Evolutionary conservation across 2,113 vertebrate species (phyloP).

Genomic region (Lycaon pictus): DNA sequence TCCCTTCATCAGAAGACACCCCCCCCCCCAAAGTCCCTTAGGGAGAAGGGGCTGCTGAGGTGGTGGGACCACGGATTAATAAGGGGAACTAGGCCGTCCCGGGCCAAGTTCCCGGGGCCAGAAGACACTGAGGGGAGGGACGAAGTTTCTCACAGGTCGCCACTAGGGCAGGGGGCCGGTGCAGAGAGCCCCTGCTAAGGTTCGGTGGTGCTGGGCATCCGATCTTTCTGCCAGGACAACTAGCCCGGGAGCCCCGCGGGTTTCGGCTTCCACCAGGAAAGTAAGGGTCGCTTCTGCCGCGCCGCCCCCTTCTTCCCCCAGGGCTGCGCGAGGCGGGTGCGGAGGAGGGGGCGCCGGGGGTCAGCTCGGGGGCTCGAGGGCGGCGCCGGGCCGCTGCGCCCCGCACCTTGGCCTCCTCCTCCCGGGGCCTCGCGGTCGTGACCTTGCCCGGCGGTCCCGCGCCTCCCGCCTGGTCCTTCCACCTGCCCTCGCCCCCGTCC

Average conservation of each 20-base stretch:
- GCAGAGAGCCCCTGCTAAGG: not conserved
- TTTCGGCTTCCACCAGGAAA: not conserved
- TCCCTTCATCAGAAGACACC: not conserved
- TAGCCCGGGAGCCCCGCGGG: not conserved
- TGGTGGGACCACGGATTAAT: not conserved
- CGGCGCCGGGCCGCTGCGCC: not conserved
- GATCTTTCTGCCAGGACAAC: not conserved
- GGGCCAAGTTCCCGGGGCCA: not conserved
- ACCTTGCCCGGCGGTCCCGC: conserved; percentile 41
- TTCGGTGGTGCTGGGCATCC: conserved; percentile 24
- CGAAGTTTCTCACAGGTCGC: not conserved
- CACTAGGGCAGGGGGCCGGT: not conserved
- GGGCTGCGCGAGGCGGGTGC: not conserved
- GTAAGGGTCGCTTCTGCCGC: not conserved
- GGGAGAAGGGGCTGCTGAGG: not conserved
- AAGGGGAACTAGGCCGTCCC: not conserved
- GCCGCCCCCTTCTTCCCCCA: not conserved
- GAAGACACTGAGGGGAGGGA: not conserved
- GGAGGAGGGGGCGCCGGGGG: not conserved
- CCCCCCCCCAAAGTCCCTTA: not conserved
- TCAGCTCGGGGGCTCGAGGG: conserved; percentile 59
- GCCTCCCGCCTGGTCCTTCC: not conserved
- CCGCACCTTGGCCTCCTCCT: not conserved
- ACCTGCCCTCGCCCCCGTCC: not conserved
- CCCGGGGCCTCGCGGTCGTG: not conserved